Conservation (phyloP, 2,888 invertebrate species). For the Melinaea menophilus region DNA sequence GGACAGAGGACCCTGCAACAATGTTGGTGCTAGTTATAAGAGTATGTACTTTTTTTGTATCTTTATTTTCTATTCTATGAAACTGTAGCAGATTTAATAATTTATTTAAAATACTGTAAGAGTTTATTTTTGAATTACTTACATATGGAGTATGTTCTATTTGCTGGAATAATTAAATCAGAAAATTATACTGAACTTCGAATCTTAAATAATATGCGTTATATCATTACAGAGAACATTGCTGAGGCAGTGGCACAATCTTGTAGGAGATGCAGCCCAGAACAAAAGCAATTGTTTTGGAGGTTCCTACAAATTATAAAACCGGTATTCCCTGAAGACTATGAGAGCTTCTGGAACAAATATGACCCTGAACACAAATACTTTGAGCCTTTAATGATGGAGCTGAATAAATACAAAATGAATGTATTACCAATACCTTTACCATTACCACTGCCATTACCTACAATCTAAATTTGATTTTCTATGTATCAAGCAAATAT, state of each 20-base stretch:
- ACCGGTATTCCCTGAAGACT: constrained; percentile 18
- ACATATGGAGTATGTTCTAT: too few species aligned
- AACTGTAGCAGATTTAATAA: not conserved
- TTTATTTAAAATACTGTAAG: too few species aligned
- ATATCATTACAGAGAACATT: constrained; percentile 14
- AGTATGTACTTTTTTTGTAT: not conserved
- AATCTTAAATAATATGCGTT: constrained; percentile 5
- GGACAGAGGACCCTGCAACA: not conserved
- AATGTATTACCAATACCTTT: not conserved
- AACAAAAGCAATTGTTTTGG: constrained; percentile 1
- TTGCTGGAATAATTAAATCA: too few species aligned
- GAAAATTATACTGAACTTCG: too few species aligned
- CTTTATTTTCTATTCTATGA: not conserved
- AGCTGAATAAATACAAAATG: not conserved
- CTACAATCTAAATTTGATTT: too few species aligned
- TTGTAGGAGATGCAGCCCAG: constrained; percentile 1
- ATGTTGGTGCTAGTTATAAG: not conserved
- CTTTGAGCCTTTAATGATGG: not conserved
- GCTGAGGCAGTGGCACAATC: constrained; percentile 6
- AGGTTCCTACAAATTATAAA: constrained; percentile 34
- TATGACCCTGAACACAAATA: constrained; percentile 2
- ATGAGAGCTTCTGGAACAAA: not conserved
- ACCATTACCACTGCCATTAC: not conserved
- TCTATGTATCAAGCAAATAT: too few species aligned
- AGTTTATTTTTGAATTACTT: too few species aligned